Conservation (phyloP, 2,888 invertebrate genomes). For the Lycaena phlaeas region DNA sequence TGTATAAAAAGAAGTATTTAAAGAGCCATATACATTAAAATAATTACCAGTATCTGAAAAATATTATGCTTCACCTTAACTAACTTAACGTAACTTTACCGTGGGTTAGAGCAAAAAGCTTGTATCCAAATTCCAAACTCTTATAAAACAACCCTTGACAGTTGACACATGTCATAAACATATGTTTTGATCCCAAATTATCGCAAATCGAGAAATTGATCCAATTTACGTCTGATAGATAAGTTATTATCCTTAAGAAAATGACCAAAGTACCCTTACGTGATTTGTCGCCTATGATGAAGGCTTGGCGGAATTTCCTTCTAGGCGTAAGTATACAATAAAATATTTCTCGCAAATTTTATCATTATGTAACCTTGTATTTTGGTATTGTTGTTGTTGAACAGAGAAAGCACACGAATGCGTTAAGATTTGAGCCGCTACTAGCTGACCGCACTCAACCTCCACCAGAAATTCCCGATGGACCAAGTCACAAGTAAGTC, state of each 20-base stretch:
- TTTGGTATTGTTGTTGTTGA: slow-evolving; percentile 12
- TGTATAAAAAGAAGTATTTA: too few species aligned
- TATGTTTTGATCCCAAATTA: slow-evolving; percentile 9
- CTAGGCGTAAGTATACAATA: slow-evolving; percentile 72
- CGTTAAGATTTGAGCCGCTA: slow-evolving; percentile 78
- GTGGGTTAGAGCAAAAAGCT: too few species aligned
- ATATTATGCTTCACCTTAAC: too few species aligned
- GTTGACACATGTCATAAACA: slow-evolving; percentile 14
- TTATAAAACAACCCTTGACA: too few species aligned
- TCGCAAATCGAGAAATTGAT: neutral
- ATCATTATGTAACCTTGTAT: slow-evolving; percentile 26
- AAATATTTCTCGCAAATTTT: slow-evolving; percentile 9
- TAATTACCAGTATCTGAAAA: too few species aligned
- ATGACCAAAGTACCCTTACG: slow-evolving; percentile 69
- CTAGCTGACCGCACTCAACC: slow-evolving; percentile 85
- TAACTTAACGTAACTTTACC: too few species aligned
- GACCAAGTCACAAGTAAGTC: slow-evolving; percentile 78
- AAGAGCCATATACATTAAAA: too few species aligned
- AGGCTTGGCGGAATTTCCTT: slow-evolving; percentile 75
- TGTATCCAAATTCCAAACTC: too few species aligned
- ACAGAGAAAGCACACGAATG: slow-evolving; percentile 74
- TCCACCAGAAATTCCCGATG: slow-evolving; percentile 85
- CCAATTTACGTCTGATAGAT: neutral
- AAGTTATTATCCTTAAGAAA: slow-evolving; percentile 16
- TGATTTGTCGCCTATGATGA: slow-evolving; percentile 77